These are phyloP conservation scores for Petrocephalus schoutedeni DNA, from an alignment of 2,797 vertebrate genomes.

Conservation along the genomic window DNA sequence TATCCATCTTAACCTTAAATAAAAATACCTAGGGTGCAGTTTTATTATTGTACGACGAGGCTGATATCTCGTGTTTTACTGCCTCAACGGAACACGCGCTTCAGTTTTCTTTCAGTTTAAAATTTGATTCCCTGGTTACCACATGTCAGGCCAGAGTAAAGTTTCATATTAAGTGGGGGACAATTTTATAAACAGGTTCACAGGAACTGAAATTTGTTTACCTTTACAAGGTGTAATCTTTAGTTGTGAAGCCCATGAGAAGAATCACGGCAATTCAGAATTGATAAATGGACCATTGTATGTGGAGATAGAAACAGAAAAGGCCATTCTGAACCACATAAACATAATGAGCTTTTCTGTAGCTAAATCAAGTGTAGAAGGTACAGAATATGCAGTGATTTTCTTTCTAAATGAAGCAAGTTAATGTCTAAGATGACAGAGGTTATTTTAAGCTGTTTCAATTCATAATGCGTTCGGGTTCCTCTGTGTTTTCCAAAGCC, in stretches of 20 bases:
- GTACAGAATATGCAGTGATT: background rate
- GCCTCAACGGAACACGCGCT: background rate
- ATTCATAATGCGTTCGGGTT: background rate
- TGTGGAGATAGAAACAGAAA: background rate
- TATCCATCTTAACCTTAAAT: background rate
- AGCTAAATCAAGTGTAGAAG: slow-evolving; percentile 15
- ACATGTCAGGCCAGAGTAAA: background rate
- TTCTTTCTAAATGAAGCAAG: slow-evolving; percentile 14
- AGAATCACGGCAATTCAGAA: slow-evolving; percentile 1
- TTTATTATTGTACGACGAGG: background rate
- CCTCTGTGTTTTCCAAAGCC: background rate
- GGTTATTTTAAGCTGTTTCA: slow-evolving; percentile 9
- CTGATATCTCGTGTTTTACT: background rate
- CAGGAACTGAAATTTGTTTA: background rate
- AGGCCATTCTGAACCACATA: slow-evolving; percentile 4
- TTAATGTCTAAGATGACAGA: background rate
- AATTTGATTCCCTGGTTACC: background rate
- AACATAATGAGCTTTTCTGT: background rate
- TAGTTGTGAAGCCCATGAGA: background rate
- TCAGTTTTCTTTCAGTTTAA: background rate
- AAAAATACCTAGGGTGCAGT: background rate
- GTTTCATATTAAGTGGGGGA: background rate
- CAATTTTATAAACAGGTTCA: background rate
- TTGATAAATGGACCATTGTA: background rate
- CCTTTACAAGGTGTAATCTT: background rate